phyloP scores from a whole-genome alignment of 2,797 vertebrate genomes.

The Euthynnus affinis region DNA sequence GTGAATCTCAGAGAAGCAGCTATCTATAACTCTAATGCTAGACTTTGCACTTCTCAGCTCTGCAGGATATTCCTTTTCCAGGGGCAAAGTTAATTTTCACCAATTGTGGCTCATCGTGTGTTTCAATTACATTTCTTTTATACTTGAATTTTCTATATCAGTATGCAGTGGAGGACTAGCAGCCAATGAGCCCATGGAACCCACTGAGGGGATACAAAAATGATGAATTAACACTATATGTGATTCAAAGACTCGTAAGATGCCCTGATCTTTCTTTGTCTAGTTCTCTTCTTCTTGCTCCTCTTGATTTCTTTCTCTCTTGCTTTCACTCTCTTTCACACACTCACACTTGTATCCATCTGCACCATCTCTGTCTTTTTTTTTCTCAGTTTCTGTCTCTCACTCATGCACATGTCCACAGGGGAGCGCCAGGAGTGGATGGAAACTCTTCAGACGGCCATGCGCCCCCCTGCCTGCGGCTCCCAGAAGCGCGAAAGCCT shows the following conservation, averaged over 20 bases:
- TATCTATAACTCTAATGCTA: slow-evolving; percentile 44
- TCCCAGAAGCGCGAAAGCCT: slow-evolving; percentile 80
- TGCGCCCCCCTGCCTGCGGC: slow-evolving; percentile 82
- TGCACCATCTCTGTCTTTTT: slow-evolving; percentile 29
- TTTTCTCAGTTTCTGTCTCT: slow-evolving; percentile 49
- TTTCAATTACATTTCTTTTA: slow-evolving; percentile 65
- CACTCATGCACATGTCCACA: slow-evolving; percentile 77
- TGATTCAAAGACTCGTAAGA: slow-evolving; percentile 61
- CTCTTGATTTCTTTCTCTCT: slow-evolving; percentile 37
- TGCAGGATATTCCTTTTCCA: slow-evolving; percentile 47
- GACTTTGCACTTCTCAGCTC: slow-evolving; percentile 54
- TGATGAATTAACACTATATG: slow-evolving; percentile 55
- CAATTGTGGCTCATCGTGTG: slow-evolving; percentile 47
- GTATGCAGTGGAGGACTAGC: slow-evolving; percentile 40
- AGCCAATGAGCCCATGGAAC: slow-evolving; percentile 40
- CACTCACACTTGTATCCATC: slow-evolving; percentile 32
- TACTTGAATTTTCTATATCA: slow-evolving; percentile 44
- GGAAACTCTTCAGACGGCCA: slow-evolving; percentile 87
- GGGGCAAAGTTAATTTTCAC: slow-evolving; percentile 56
- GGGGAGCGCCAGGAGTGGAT: slow-evolving; percentile 96
- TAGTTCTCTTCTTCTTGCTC: slow-evolving; percentile 34
- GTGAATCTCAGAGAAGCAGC: slow-evolving; percentile 41
- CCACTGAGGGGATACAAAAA: slow-evolving; percentile 46
- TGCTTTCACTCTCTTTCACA: slow-evolving; percentile 18
- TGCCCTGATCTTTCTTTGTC: slow-evolving; percentile 53